phyloP scores from a whole-genome alignment of 2,888 invertebrate genomes.

The Argyresthia goedartella region DNA sequence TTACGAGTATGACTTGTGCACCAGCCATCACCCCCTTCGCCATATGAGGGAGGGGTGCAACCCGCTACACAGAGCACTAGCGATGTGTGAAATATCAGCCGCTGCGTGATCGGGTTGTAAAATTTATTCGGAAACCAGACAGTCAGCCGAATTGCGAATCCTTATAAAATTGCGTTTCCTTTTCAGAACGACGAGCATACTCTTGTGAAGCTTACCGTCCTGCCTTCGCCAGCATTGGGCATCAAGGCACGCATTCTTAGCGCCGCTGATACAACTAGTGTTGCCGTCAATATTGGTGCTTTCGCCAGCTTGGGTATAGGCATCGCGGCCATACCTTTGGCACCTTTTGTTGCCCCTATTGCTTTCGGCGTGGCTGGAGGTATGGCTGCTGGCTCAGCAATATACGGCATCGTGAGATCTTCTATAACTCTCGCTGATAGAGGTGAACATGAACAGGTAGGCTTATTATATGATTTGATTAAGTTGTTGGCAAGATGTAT shows the following conservation, averaged over 20 bases:
- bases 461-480: not conserved
- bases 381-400: slow-evolving; percentile 27
- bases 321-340: slow-evolving; percentile 22
- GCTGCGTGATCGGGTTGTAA: too few relatives aligned
- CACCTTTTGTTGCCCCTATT: slow-evolving; percentile 24
- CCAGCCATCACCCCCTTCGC: too few relatives aligned
- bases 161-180: too few relatives aligned
- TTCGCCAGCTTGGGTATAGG: slow-evolving; percentile 19
- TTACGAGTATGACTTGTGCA: too few relatives aligned
- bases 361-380: slow-evolving; percentile 25
- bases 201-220: slow-evolving; percentile 9
- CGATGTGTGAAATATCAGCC: too few relatives aligned
- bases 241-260: not conserved
- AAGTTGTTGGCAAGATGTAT: too few relatives aligned
- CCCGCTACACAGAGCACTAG: too few relatives aligned
- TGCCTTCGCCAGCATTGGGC: slow-evolving; percentile 7
- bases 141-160: too few relatives aligned
- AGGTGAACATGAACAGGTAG: slow-evolving; percentile 42
- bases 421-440: slow-evolving; percentile 33
- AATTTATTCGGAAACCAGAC: too few relatives aligned
- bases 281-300: slow-evolving; percentile 23
- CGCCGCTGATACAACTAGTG: slow-evolving; percentile 2
- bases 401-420: slow-evolving; percentile 40
- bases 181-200: not conserved
- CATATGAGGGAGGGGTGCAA: too few relatives aligned